Base-by-base conservation (phyloP, 2,888 invertebrate genomes). In the Xanthorhoe designata region DNA sequence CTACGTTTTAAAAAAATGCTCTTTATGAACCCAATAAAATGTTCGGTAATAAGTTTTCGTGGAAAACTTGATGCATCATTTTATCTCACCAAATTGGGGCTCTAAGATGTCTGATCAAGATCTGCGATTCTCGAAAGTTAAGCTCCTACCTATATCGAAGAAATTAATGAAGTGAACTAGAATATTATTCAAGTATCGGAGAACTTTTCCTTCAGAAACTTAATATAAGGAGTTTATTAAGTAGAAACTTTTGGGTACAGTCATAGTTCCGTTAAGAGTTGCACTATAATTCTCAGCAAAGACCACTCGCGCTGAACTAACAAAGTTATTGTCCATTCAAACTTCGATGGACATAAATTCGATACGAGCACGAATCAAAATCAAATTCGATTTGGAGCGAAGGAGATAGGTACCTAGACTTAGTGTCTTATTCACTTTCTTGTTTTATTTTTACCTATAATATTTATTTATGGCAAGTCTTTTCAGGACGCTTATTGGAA, bases 301-400 rank as follows among this genome's bases (percentile, higher is more conserved):
- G 79, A 78, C 76, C 77, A 77, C 76, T 82, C 79, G 76, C 75
- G 72, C 73, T 76, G 73, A 80, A 79, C 80, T 80, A 85, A 85
- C 82, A 81, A 82, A 84, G 79, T 83, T 85, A 84, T 79, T 77
- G 82, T 82, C 82, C 79, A 84, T 84, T 84, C 80, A 82, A 85
- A 86, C 83, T 84, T 82, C 75, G 79, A 78, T 77, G 70, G 81
- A 81, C 78, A 79, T 80, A 80, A 85, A 85, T 81, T 83, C 79
- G 77, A 82, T 81, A 80, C 77, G 78, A 81, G 76, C 73, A 75
- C 75, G 76, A 80, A 79, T 80, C 77, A 78, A 81, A 84, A 79
- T 78, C 78, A 76, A 84, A 84, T 79, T 80, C 69, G 73, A 77
- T 79, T 78, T 74, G 68, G 73, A 78, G 72, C 74, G 74, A 42